Base-by-base conservation (phyloP, 2,113 vertebrate species). In the Pristiophorus japonicus region DNA sequence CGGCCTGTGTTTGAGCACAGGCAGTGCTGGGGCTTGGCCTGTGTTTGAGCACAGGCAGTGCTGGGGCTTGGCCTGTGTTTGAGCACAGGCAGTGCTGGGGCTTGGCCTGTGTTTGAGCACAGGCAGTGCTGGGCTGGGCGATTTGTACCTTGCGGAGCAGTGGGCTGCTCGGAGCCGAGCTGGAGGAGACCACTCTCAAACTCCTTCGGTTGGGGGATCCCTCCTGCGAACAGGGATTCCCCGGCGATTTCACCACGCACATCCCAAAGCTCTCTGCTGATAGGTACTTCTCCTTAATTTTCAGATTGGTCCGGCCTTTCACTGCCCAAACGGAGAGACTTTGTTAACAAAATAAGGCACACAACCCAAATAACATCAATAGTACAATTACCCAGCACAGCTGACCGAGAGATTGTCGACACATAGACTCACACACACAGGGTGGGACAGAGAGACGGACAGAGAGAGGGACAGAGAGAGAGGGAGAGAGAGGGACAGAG, bases 231-330 rank as follows among this genome's bases (percentile, higher is more conserved):
- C 96, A 94, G 0, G 96, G 34, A 11, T 95, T 97, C 88, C 97
- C 97, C 1, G 20, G 3, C 0, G 96, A 95, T 81, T 95, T 95
- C 96, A 97, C 84, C 22, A 96, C 5, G 30, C 96, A 67, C 0
- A 96, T 87, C 1, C 96, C 96, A 0, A 97, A 96, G 10, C 95
- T 59, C 0, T 97, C 97, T 0, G 98, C 96, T 27, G 97, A 97
- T 96, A 99, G 97, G 97, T 98, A 99, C 96, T 98, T 98, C 97
- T 98, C 98, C 84, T 99, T 99, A 96, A 99, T 99, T 97, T 99
- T 99, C 96, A 99, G 96, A 96, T 99, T 99, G 95, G 98, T 99
- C 47, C 98, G 97, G 42, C 98, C 98, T 96, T 99, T 99, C 75
- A 99, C 98, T 99, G 97, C 95, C 4, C 67, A 16, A 45, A 85